Base-by-base conservation (phyloP, 2,888 invertebrate species). In the Hipparchia sbordonii region DNA sequence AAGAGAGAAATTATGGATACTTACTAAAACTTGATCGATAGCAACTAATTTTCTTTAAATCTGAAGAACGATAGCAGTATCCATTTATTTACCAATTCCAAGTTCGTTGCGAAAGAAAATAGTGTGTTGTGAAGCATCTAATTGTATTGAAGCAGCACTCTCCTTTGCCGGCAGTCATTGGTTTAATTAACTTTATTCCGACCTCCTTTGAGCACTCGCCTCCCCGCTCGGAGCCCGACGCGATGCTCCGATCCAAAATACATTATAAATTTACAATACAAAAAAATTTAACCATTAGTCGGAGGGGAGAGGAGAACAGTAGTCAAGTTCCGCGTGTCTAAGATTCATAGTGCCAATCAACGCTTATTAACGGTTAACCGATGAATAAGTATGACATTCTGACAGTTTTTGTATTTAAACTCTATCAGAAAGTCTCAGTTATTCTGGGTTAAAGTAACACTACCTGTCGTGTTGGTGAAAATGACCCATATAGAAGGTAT, bases 151-250 rank as follows among this genome's bases (percentile, higher is more conserved):
- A 59, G 63, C 72, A 56, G 62, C 67, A 68, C 70, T 73, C 67
- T 62, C 68, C 52, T 56, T 13, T 67, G n/a, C 67, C 48, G 63
- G 65, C 57, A 72, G 72, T 68, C 76, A 72, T 72, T 73, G 78
- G 71, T 74, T 74, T 74, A 77, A 77, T 78, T 77, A 77, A 76
- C 74, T 76, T 76, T 72, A 77, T 76, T 78, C 72, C 71, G 68
- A 39, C 39, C 39, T 46, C n/a, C 46, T 62, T 46, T 62, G 61
- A 45, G 46, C n/a, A 7, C 61, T 9, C 12, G 46, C 46, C 61
- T 12, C 10, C 59, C 33, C 61, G 7, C 61, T 10, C 7, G 7
- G 46, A n/a, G 8, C 2, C 9, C 63, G 23, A n/a, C 51, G 48
- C 51, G 51, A 9, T 23, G 51, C 48, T 63, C 10, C 9, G 63